Percentiles rank a stretch among this genome's conserved stretches.
Evolutionary conservation across 2,113 vertebrate species (phyloP).

Genomic region (Hydrolagus affinis): DNA sequence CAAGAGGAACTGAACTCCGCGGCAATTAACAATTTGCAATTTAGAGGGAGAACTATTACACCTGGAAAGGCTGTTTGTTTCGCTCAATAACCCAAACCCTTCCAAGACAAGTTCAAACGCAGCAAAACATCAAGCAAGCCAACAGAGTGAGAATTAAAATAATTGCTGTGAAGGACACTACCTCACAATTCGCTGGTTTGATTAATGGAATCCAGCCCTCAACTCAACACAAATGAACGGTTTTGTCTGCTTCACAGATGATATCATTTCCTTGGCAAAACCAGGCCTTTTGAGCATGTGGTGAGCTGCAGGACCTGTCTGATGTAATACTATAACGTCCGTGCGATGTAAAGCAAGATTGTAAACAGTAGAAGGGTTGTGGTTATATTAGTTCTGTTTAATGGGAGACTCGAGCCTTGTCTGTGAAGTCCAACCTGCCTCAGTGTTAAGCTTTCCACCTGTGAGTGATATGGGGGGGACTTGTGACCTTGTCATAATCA

Average conservation of each 20-base stretch:
- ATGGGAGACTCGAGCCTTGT: not conserved
- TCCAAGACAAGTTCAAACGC: not conserved
- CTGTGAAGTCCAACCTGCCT: not conserved
- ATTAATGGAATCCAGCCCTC: not conserved
- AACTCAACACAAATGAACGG: not conserved
- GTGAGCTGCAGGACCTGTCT: not conserved
- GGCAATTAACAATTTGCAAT: too few relatives aligned
- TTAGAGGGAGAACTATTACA: too few relatives aligned
- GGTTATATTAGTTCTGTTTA: not conserved
- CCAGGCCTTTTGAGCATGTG: not conserved
- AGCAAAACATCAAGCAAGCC: not conserved
- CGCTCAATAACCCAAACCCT: too few relatives aligned
- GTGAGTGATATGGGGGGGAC: too few relatives aligned
- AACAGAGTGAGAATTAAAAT: not conserved
- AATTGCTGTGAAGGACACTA: not conserved
- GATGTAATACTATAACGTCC: not conserved
- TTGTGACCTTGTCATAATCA: not conserved
- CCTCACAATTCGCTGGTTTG: not conserved
- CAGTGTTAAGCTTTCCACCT: not conserved
- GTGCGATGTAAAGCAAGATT: not conserved
- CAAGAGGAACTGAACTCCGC: too few relatives aligned
- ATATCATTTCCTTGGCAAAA: constrained; percentile 19
- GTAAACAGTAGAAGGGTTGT: not conserved
- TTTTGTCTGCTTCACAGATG: not conserved
- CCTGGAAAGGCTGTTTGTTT: too few relatives aligned